phyloP scores from a whole-genome alignment of 2,888 invertebrate species.

The Elegia similella region DNA sequence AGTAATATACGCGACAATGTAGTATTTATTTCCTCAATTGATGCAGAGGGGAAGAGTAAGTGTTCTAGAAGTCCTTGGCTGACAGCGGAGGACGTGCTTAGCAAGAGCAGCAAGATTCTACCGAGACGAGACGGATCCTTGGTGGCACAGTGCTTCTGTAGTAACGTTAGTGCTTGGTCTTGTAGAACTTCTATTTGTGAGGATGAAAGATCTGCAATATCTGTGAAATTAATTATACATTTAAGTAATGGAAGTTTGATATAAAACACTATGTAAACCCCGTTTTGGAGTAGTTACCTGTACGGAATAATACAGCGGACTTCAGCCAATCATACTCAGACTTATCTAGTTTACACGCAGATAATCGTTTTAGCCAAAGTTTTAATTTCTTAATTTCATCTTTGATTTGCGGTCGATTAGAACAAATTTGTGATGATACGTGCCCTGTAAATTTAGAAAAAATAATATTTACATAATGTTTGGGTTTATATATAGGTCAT shows the following conservation, averaged over 20 bases:
- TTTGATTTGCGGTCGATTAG: constrained; percentile 77
- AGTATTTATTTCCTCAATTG: constrained; percentile 48
- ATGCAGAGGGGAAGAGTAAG: constrained; percentile 88
- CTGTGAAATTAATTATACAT: constrained; percentile 32
- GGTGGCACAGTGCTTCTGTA: constrained; percentile 85
- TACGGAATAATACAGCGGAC: constrained; percentile 89
- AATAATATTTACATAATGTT: too few relatives aligned
- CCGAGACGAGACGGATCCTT: constrained; percentile 84
- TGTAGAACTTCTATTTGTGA: constrained; percentile 85
- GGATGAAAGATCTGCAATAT: constrained; percentile 38
- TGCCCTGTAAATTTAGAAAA: constrained; percentile 72
- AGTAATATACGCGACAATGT: constrained; percentile 56
- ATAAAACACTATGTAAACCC: too few relatives aligned
- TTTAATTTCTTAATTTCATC: constrained; percentile 74
- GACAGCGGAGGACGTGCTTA: constrained; percentile 78
- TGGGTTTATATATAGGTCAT: too few relatives aligned
- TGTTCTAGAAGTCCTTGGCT: constrained; percentile 75
- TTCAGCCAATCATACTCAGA: constrained; percentile 94
- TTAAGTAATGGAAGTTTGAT: too few relatives aligned
- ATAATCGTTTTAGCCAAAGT: constrained; percentile 84
- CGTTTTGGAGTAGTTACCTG: constrained; percentile 78
- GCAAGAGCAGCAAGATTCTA: constrained; percentile 87
- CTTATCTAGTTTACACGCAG: constrained; percentile 86
- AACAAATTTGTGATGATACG: constrained; percentile 48
- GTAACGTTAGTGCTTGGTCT: constrained; percentile 89